Base-by-base conservation (phyloP, 2,113 vertebrate genomes). In the Rhinoptilus africanus region DNA sequence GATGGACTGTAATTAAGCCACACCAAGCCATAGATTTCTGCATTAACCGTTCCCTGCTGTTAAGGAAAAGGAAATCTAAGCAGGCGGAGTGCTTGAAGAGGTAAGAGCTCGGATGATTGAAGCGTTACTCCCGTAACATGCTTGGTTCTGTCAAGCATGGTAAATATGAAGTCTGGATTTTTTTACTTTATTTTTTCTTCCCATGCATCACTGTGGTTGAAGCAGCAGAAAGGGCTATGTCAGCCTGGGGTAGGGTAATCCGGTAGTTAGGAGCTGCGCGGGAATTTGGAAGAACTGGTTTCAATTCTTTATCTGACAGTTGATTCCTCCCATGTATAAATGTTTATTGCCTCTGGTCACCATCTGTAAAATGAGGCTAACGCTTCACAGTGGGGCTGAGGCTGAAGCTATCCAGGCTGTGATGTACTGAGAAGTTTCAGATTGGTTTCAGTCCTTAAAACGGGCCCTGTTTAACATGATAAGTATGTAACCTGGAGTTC, bases 201-300 rank as follows among this genome's bases (percentile, higher is more conserved):
- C 39, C 37, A 2, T 54, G 26, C 27, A 32, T 54, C 2, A 0
- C 50, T 59, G 39, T 64, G 64, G 51, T 81, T 53, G 76, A 88
- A 89, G 62, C 79, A 85, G 43, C 11, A 32, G 50, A 76, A 93
- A 37, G 34, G 54, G 41, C 43, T 51, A 10, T 30, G 35, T 85
- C 66, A 89, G 63, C 34, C n/a, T 0, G 0, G 8, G 17, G 22
- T 19, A 79, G 63, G 48, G 73, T 86, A 94, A 93, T 80, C 24
- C 34, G 2, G 90, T 77, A 88, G 85, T 67, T 74, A 56, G 56
- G 21, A 73, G 37, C 39, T 56, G 43, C 3, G 2, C 30, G 74
- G 73, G 75, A 86, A 95, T 93, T 94, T 84, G 72, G 85, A 90
- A 88, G 60, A 94, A 93, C 90, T 92, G 85, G 59, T 94, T 96